Percentiles rank a stretch among this genome's conserved stretches.
These are phyloP conservation scores for Anastrepha obliqua DNA, from an alignment of 1,140 invertebrate genomes.

Conservation along the genomic window DNA sequence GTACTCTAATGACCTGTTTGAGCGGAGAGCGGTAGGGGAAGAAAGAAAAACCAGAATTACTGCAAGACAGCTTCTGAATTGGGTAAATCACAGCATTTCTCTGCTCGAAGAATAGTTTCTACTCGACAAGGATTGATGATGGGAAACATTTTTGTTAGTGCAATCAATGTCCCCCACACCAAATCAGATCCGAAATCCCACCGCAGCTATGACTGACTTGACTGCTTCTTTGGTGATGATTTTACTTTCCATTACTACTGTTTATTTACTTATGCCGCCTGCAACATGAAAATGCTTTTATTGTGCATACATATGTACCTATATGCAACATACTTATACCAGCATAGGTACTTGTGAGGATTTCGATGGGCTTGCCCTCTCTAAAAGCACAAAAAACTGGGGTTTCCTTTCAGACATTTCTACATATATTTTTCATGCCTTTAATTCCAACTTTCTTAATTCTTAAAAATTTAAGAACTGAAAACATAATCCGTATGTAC, in stretches of 20 bases:
- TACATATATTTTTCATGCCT: no score
- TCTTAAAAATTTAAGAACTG: no score
- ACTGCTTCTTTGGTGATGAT: not conserved
- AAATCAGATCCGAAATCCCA: not conserved
- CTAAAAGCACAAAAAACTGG: no score
- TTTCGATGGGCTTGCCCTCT: no score
- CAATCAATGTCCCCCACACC: not conserved
- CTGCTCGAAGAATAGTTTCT: not conserved
- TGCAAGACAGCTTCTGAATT: not conserved
- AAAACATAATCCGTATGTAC: no score
- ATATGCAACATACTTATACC: not conserved
- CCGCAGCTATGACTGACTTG: not conserved
- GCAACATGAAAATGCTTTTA: constrained; percentile 48
- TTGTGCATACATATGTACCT: not conserved
- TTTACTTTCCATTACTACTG: constrained; percentile 3
- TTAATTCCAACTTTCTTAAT: no score
- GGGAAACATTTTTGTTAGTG: not conserved
- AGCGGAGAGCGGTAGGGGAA: not conserved
- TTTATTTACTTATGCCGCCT: constrained; percentile 34
- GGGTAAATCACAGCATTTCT: not conserved
- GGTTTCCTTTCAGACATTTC: no score
- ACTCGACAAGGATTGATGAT: constrained; percentile 28
- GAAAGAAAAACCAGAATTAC: not conserved
- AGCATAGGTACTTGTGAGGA: no score
- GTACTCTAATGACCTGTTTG: not conserved